Base-by-base conservation (phyloP, 2,888 invertebrate genomes). In the Tineola bisselliella region DNA sequence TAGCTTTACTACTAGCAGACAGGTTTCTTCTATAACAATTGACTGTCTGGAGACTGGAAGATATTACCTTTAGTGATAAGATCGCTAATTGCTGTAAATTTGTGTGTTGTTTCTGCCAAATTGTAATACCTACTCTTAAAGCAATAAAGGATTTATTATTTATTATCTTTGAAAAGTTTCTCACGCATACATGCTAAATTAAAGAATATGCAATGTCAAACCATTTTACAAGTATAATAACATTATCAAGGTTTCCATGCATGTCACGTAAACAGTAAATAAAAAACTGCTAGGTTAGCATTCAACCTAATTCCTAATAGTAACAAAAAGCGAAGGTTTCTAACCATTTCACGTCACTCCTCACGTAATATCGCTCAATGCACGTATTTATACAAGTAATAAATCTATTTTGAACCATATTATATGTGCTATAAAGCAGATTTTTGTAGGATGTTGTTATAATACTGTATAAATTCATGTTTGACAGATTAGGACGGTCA, bases 191-290 rank as follows among this genome's bases (percentile, higher is more conserved):
- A 25, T 25, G 25, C 6, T 25, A 25, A 43, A 43, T 5, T 43
- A 43, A 43, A 48, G 2, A 48, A 48, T n/a, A 48, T 17, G 48
- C 48, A 48, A 48, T 48, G 48, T 48, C 48, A 48, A 48, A 48
- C 15, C 48, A 17, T 17, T 48, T 48, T 38, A 38, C 38, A 38
- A 38, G 11, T 38, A 6, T 38, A 38, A 38, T 6, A 38, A 48
- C 5, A 48, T 48, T 17, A 10, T n/a, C 48, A 48, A 48, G 48
- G 48, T 48, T 48, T 15, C 8, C n/a, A 17, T n/a, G 2, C 48
- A 48, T 48, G 48, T 48, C 48, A 48, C 48, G 48, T 48, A 48
- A 48, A 17, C 13, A 2, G 10, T 38, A 17, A 15, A 48, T 48
- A 48, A 48, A 17, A 48, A 44, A 13, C 15, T 48, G 38, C 48